Base-by-base conservation (phyloP, 2,888 invertebrate genomes). In the Melinaea menophilus region DNA sequence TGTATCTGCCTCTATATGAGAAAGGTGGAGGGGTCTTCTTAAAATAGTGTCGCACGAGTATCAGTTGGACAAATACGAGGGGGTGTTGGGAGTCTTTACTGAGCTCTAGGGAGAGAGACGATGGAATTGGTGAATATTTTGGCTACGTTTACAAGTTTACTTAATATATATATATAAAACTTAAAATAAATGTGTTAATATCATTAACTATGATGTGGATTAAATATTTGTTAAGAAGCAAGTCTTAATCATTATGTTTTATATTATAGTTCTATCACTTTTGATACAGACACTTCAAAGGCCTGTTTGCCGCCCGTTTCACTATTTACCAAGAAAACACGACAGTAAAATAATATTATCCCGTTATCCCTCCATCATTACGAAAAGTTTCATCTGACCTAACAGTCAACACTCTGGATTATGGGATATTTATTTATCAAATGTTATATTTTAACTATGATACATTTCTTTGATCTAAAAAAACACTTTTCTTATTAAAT, bases 81-180 rank as follows among this genome's bases (percentile, higher is more conserved):
- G 70, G 77, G 76, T 75, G 72, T 71, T 79, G 76, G 71, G 76
- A 82, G 85, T 87, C 85, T 88, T 89, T 88, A 88, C 87, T 82
- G 81, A 82, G 82, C 88, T 86, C 90, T 68, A 76, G 89, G 88
- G 90, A 90, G 87, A 81, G 79, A 77, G 79, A 85, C 86, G 87
- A 90, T 88, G 88, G 90, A 88, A 89, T 88, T 88, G 88, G 85
- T 80, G 84, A 86, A 89, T 88, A 88, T 88, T 88, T 86, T 85
- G 83, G 83, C 77, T 81, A 84, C 86, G 83, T 86, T 84, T 77
- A 9, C 37, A 37, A 2, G 37, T 37, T 37, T 85, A 84, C 84
- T 84, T 82, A 85, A 68, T 60, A 66, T 69, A 64, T 51, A 51
- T 51, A 31, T 51, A 77, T 41, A 9, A 9, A 41, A 41, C 9